Conservation (phyloP, 1,140 invertebrate species). For the Aethina tumida region DNA sequence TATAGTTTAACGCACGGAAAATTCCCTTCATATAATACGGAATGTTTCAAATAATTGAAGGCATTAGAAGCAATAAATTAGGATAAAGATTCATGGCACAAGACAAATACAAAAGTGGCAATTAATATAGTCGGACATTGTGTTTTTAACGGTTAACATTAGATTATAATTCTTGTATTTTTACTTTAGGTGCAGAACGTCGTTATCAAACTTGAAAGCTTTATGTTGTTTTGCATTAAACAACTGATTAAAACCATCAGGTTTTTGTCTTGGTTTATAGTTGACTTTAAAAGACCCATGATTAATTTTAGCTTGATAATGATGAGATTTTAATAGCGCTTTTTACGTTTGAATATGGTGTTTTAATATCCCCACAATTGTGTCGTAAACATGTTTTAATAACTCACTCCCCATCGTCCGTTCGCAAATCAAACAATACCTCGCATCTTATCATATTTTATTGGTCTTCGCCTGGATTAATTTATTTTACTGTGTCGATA, state of each 20-base stretch:
- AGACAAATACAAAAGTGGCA: constrained; percentile 11
- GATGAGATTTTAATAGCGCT: constrained; percentile 32
- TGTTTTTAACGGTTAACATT: constrained; percentile 4
- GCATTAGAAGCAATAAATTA: no score
- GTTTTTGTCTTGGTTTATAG: constrained; percentile 24
- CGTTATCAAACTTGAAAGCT: constrained; percentile 30
- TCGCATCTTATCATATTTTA: constrained; percentile 4
- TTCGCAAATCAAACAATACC: no score
- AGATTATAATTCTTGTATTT: constrained; percentile 12
- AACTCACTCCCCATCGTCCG: constrained; percentile 13
- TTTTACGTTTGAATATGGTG: constrained; percentile 30
- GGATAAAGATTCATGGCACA: no score
- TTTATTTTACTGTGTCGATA: no score
- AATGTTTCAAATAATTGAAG: no score
- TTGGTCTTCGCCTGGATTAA: no score
- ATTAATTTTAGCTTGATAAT: constrained; percentile 32
- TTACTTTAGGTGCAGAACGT: constrained; percentile 8
- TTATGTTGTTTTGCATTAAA: constrained; percentile 34
- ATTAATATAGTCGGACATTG: constrained; percentile 12
- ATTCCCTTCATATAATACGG: no score
- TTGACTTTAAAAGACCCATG: constrained; percentile 26
- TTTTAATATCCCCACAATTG: constrained; percentile 26
- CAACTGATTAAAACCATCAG: constrained; percentile 30
- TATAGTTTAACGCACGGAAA: no score
- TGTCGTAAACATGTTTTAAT: constrained; percentile 26